phyloP scores from a whole-genome alignment of 2,888 invertebrate species.

The Drosophila pullipes region DNA sequence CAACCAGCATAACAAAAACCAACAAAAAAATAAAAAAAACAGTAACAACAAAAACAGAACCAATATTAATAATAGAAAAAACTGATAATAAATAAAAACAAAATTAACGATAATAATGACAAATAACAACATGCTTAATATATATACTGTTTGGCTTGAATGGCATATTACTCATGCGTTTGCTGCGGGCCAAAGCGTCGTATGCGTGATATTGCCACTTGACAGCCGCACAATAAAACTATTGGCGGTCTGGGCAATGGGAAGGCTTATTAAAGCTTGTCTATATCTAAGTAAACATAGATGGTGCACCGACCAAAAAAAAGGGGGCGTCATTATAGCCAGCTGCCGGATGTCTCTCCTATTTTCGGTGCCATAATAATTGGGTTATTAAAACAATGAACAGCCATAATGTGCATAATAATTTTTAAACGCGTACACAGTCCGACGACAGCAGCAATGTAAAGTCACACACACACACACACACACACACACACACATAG shows the following conservation, averaged over 20 bases:
- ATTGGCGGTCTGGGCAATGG: conserved; percentile 20
- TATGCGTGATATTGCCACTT: conserved; percentile 72
- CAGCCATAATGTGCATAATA: conserved; percentile 78
- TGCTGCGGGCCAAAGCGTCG: conserved; percentile 46
- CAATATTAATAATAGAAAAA: conserved; percentile 25
- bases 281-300: conserved; percentile 22
- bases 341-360: not conserved
- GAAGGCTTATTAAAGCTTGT: not conserved
- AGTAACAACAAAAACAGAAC: not conserved
- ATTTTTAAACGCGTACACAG: conserved; percentile 65
- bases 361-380: conserved; percentile 57
- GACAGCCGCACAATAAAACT: conserved; percentile 49
- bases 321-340: not conserved
- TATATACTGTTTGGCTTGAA: conserved; percentile 52
- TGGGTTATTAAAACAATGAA: conserved; percentile 76
- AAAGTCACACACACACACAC: conserved; percentile 40
- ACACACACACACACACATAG: conserved; percentile 41
- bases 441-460: not conserved
- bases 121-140: conserved; percentile 47
- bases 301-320: not conserved
- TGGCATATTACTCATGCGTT: conserved; percentile 57
- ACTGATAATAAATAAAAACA: conserved; percentile 34
- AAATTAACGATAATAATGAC: conserved; percentile 34
- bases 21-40: not conserved
- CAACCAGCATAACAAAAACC: conserved; percentile 31